phyloP scores from a whole-genome alignment of 2,797 vertebrate genomes.

The Cossypha caffra region DNA sequence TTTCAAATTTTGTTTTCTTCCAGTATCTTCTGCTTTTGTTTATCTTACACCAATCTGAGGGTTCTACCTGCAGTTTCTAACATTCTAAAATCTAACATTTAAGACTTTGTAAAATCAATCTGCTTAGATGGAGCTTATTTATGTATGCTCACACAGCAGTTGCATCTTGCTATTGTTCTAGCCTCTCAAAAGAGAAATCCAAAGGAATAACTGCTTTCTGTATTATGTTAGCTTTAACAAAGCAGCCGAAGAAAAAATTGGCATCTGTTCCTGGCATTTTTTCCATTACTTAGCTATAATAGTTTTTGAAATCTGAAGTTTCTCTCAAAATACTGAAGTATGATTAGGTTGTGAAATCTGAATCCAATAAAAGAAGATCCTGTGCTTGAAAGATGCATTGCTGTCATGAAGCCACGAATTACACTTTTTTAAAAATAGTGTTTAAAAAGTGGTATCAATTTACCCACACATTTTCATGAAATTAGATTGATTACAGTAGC shows the following conservation, averaged over 20 bases:
- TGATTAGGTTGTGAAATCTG: background rate
- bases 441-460: background rate
- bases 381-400: background rate
- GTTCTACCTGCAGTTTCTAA: background rate
- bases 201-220: background rate
- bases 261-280: background rate
- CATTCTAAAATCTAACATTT: background rate
- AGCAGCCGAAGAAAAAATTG: background rate
- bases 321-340: background rate
- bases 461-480: background rate
- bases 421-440: background rate
- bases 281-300: background rate
- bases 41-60: background rate
- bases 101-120: background rate
- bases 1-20: background rate
- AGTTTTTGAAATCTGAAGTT: background rate
- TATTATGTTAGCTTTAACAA: background rate
- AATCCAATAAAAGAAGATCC: background rate
- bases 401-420: background rate
- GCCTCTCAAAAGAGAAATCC: background rate
- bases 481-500: background rate
- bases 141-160: background rate
- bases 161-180: background rate
- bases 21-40: background rate
- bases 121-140: background rate